Percentiles rank a stretch among this genome's conserved stretches.
Conservation (phyloP, 2,888 invertebrate species). For the Cataglyphis livida region DNA sequence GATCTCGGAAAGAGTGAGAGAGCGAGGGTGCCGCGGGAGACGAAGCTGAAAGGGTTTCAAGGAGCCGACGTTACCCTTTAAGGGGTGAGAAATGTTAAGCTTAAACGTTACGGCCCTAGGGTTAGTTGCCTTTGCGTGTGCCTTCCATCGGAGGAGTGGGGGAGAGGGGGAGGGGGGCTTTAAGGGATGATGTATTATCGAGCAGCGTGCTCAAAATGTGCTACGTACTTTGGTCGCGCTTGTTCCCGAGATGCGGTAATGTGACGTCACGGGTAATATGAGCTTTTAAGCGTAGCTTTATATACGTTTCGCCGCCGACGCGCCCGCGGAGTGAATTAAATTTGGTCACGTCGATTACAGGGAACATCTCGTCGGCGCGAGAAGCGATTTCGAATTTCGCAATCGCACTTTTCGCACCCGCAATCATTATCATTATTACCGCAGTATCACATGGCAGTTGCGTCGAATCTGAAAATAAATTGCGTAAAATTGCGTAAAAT, state of each 20-base stretch:
- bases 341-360: constrained; percentile 55
- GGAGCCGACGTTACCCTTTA: constrained; percentile 81
- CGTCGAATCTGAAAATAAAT: background rate
- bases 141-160: constrained; percentile 69
- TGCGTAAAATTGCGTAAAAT: too few species aligned
- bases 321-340: constrained; percentile 50
- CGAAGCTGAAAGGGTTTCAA: constrained; percentile 82
- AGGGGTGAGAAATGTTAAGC: constrained; percentile 85
- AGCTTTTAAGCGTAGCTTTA: constrained; percentile 57
- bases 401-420: constrained; percentile 18
- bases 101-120: constrained; percentile 84
- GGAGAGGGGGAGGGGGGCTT: constrained; percentile 71
- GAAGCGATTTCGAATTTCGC: constrained; percentile 26
- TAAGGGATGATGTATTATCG: constrained; percentile 85
- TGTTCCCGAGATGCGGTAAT: constrained; percentile 66
- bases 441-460: background rate
- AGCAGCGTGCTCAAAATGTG: constrained; percentile 80
- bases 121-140: constrained; percentile 80
- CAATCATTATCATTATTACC: constrained; percentile 25
- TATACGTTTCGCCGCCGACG: constrained; percentile 52
- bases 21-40: constrained; percentile 68
- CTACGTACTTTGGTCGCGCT: constrained; percentile 69
- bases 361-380: constrained; percentile 39
- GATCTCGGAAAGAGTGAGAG: constrained; percentile 72
- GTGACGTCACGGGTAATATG: constrained; percentile 59